phyloP scores from a whole-genome alignment of 2,888 invertebrate species.

The Norana najaformis region DNA sequence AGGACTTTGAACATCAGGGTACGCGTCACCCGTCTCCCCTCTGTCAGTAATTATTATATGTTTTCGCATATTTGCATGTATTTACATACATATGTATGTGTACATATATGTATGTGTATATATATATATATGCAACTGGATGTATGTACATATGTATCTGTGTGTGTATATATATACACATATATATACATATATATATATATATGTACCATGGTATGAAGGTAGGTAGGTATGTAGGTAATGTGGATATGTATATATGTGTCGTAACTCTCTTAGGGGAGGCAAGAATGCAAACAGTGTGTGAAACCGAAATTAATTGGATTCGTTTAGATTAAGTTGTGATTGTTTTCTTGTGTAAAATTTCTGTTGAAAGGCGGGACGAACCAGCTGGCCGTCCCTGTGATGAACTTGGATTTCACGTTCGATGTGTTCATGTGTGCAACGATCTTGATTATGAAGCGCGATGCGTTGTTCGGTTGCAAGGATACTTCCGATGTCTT shows the following conservation, averaged over 20 bases:
- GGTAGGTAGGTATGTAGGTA: too few species aligned
- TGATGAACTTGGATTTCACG: slow-evolving; percentile 51
- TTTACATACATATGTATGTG: not conserved
- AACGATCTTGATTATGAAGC: slow-evolving; percentile 53
- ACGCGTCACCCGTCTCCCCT: not conserved
- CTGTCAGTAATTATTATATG: not conserved
- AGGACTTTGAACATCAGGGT: slow-evolving; percentile 51
- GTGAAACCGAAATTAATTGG: too few species aligned
- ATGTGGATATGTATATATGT: too few species aligned
- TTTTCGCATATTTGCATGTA: not conserved
- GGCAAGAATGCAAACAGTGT: too few species aligned
- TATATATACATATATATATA: too few species aligned
- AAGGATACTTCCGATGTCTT: slow-evolving; percentile 56
- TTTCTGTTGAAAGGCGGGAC: slow-evolving; percentile 51
- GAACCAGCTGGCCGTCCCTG: slow-evolving; percentile 45
- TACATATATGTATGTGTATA: not conserved
- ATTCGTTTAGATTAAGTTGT: not conserved
- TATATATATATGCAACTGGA: too few species aligned
- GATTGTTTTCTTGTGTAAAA: not conserved
- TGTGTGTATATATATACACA: too few species aligned
- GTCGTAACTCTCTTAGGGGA: too few species aligned
- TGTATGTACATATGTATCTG: too few species aligned
- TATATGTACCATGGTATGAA: too few species aligned
- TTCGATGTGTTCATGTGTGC: slow-evolving; percentile 61
- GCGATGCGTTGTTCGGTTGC: slow-evolving; percentile 52